These are phyloP conservation scores for Pelecanus crispus DNA, from an alignment of 2,113 vertebrate species.

Conservation along the genomic window DNA sequence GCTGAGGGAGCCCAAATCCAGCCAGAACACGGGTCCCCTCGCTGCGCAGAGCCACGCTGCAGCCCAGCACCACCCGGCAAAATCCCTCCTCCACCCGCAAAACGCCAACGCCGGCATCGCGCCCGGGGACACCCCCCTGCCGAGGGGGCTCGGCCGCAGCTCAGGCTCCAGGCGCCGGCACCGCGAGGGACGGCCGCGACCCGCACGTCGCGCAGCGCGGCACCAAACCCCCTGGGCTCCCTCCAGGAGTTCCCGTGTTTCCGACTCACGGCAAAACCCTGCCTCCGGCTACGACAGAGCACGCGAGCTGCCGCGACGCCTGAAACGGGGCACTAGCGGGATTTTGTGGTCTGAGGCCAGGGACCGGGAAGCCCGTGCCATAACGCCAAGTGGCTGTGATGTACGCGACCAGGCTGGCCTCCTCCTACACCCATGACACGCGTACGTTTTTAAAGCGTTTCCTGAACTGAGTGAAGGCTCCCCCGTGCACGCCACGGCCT, in stretches of 20 bases:
- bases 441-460: fast-evolving
- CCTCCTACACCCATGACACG: background rate
- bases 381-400: background rate
- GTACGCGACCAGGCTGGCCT: background rate
- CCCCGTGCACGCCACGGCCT: fast-evolving
- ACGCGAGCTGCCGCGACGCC: fast-evolving
- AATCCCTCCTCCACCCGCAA: background rate
- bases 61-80: background rate
- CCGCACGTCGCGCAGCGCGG: background rate
- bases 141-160: background rate
- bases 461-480: background rate
- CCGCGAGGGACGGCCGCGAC: background rate
- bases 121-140: too few species aligned
- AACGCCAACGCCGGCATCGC: fast-evolving
- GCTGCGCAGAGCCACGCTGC: background rate
- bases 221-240: background rate
- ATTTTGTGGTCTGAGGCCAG: background rate
- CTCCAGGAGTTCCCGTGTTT: fast-evolving
- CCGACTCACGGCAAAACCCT: background rate
- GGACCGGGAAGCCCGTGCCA: background rate
- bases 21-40: background rate
- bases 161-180: fast-evolving
- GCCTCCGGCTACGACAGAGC: too few species aligned
- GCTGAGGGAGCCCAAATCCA: background rate
- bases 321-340: background rate